Percentiles rank a stretch among this genome's conserved stretches.
Evolutionary conservation across 2,888 invertebrate species (phyloP).

Genomic region (Volucella inflata): DNA sequence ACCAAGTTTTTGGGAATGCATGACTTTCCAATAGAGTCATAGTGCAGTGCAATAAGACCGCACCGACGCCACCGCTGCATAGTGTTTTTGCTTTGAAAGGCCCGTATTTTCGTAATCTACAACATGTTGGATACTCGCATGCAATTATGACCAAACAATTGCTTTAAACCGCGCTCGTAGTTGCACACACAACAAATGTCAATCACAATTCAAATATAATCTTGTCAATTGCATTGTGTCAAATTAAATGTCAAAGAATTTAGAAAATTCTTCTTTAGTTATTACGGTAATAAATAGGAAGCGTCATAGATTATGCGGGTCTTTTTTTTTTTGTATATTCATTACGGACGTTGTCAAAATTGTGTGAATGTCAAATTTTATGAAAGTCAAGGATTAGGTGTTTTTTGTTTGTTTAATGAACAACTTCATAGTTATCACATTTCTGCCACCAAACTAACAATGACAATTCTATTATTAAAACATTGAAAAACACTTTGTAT

Average conservation of each 20-base stretch:
- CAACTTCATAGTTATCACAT: too few relatives aligned
- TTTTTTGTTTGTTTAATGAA: too few relatives aligned
- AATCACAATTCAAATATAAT: conserved; percentile 41
- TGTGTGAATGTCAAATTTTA: background rate
- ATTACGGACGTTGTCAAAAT: conserved; percentile 3
- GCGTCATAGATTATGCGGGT: conserved; percentile 45
- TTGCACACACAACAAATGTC: conserved; percentile 45
- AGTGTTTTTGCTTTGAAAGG: conserved; percentile 14
- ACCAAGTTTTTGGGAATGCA: conserved; percentile 14
- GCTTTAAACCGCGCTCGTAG: conserved; percentile 15
- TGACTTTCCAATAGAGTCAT: conserved; percentile 15
- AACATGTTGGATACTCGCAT: background rate
- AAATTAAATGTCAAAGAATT: conserved; percentile 66
- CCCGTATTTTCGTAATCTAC: conserved; percentile 52
- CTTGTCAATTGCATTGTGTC: conserved; percentile 42
- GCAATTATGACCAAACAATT: conserved; percentile 47
- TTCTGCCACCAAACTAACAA: too few relatives aligned
- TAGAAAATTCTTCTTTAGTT: conserved; percentile 34
- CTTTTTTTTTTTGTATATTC: background rate
- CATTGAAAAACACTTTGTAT: too few relatives aligned
- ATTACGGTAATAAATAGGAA: conserved; percentile 36
- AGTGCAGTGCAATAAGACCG: background rate
- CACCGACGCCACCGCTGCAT: too few relatives aligned
- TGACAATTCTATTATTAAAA: too few relatives aligned
- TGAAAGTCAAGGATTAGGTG: too few relatives aligned